Conservation (phyloP, 1,140 invertebrate genomes). For the Calliopsis andreniformis region DNA sequence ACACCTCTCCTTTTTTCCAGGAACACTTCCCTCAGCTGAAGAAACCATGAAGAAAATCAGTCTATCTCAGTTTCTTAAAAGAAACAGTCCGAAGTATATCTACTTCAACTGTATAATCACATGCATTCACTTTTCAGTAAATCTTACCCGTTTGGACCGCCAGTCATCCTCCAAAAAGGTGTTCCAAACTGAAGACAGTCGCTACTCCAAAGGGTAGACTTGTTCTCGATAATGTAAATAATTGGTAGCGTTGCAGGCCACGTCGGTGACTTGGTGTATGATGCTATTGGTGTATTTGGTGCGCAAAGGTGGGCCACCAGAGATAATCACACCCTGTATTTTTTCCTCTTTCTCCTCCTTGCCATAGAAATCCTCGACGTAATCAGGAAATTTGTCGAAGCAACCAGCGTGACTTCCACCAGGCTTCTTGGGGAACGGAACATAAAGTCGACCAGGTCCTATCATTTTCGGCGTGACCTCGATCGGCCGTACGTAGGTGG, state of each 20-base stretch:
- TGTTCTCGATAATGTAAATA: constrained; percentile 65
- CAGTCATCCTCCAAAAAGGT: too few relatives aligned
- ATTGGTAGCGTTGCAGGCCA: constrained; percentile 72
- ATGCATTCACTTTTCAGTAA: too few relatives aligned
- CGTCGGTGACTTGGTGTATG: constrained; percentile 70
- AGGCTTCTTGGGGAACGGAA: constrained; percentile 70
- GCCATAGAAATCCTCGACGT: constrained; percentile 60
- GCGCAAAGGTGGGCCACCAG: constrained; percentile 58
- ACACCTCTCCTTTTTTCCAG: too few relatives aligned
- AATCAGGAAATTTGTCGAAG: constrained; percentile 69
- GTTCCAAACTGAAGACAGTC: too few relatives aligned
- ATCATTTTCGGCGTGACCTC: constrained; percentile 31
- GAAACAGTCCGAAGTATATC: too few relatives aligned
- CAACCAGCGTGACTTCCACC: constrained; percentile 72
- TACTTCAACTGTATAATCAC: too few relatives aligned
- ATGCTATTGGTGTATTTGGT: constrained; percentile 73
- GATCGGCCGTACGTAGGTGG: constrained; percentile 61
- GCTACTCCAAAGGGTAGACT: constrained; percentile 62
- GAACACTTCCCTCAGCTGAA: too few relatives aligned
- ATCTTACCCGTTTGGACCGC: too few relatives aligned
- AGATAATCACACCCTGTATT: constrained; percentile 46
- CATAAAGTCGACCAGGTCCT: constrained; percentile 51
- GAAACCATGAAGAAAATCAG: too few relatives aligned
- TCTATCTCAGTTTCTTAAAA: too few relatives aligned
- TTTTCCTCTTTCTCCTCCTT: constrained; percentile 13